Evolutionary conservation across 2,113 vertebrate species (phyloP).

Genomic region (Nipponia nippon): DNA sequence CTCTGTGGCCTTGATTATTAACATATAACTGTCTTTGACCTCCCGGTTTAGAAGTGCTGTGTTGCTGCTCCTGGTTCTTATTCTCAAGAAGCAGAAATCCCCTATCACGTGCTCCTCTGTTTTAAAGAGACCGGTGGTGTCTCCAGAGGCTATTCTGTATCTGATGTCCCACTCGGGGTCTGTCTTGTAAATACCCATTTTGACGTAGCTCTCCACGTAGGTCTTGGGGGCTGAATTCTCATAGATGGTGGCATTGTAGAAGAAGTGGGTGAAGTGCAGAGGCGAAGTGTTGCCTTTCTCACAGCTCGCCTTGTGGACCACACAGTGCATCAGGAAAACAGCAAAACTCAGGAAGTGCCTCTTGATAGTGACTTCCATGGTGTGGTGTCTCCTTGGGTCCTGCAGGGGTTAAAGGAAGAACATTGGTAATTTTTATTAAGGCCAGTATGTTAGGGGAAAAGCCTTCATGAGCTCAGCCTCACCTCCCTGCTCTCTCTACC

Average conservation of each 20-base stretch:
- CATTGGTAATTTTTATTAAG: neutral
- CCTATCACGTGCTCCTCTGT: slow-evolving; percentile 82
- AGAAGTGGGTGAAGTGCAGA: slow-evolving; percentile 85
- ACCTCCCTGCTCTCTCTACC: neutral
- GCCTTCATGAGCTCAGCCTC: neutral
- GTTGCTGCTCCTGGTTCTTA: slow-evolving; percentile 86
- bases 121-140: slow-evolving; percentile 83
- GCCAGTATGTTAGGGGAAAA: neutral
- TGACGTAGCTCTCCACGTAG: slow-evolving; percentile 80
- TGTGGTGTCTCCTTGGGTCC: slow-evolving; percentile 28
- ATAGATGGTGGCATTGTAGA: slow-evolving; percentile 91
- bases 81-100: slow-evolving; percentile 91
- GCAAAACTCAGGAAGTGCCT: slow-evolving; percentile 49
- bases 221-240: slow-evolving; percentile 94
- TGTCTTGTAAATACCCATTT: slow-evolving; percentile 87
- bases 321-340: slow-evolving; percentile 65
- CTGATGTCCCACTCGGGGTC: slow-evolving; percentile 80
- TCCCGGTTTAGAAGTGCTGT: slow-evolving; percentile 90
- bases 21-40: slow-evolving; percentile 84
- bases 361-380: slow-evolving; percentile 61
- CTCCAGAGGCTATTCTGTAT: slow-evolving; percentile 84
- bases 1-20: slow-evolving; percentile 87
- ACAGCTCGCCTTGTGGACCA: slow-evolving; percentile 51
- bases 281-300: slow-evolving; percentile 73
- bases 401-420: slow-evolving; percentile 5